phyloP scores from a whole-genome alignment of 2,797 vertebrate genomes.

The Ctenopoma kingsleyae region DNA sequence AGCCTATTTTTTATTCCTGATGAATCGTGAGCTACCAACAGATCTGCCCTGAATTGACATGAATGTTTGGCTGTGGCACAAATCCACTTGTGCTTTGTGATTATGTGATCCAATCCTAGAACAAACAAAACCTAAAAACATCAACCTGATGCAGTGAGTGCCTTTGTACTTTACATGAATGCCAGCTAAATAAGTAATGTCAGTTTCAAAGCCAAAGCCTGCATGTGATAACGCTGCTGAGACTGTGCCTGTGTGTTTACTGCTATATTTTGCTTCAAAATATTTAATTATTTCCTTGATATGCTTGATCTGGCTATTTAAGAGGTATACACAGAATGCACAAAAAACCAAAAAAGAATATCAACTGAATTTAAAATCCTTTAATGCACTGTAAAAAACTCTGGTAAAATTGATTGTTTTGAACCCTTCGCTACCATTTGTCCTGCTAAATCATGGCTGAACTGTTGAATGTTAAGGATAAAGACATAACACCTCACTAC shows the following conservation, averaged over 20 bases:
- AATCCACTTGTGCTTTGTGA: constrained; percentile 13
- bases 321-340: neutral
- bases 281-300: constrained; percentile 41
- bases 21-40: constrained; percentile 18
- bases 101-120: constrained; percentile 37
- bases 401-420: constrained; percentile 1
- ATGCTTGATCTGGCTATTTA: constrained; percentile 32
- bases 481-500: constrained; percentile 2
- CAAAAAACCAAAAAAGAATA: constrained; percentile 15
- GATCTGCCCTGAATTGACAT: constrained; percentile 30
- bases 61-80: constrained; percentile 28
- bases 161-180: constrained; percentile 59
- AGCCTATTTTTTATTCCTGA: constrained; percentile 16
- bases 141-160: constrained; percentile 49
- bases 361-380: neutral
- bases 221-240: constrained; percentile 35
- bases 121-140: constrained; percentile 54
- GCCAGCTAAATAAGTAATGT: constrained; percentile 62
- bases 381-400: constrained; percentile 11
- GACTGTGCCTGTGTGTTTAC: constrained; percentile 8
- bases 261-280: constrained; percentile 36
- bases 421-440: neutral
- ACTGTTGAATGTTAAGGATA: constrained; percentile 5
- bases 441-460: neutral
- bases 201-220: constrained; percentile 60